Evolutionary conservation across 1,140 invertebrate species (phyloP), one percentile per base, ranked within the genome.

Genomic region (Phocides pigmalion): DNA sequence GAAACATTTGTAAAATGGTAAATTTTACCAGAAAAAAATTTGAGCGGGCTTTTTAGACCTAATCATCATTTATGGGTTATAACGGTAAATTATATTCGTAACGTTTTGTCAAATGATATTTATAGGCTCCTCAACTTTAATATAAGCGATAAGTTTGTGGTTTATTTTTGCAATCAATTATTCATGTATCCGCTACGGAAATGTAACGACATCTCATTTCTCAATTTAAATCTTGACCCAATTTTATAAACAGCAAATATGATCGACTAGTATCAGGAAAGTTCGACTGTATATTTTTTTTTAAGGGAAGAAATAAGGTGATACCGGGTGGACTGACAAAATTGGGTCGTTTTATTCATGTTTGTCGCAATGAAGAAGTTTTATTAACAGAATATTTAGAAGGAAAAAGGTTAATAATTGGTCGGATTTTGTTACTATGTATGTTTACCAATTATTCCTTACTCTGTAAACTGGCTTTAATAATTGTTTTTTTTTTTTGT

Each of bases 161-260:
- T 9, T 47, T 37, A 59, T 19, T 46, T 59, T 59, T 20, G 41
- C 28, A 49, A 61, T 61, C 25, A 37, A 49, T 47, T 61, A 61
- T 61, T 59, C 44, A 59, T 59, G 25, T 32, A 20, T 14, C n/a
- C 4, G 22, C 15, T 35, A 35, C 32, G 32, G 22, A 47, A 9
- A 11, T 17, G 12, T 14, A 2, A 4, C 37, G 4, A 12, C 14
- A 4, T 4, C 1, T 1, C 1, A 59, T 59, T 59, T 59, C 15
- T 59, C 42, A 47, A 14, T 12, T 11, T 11, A 32, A 32, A 32
- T 32, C 28, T 8, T n/a, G 28, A 32, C 28, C 9, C 28, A 32
- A 11, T n/a, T n/a, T 8, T 32, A 32, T 28, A 32, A 32, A 32
- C 1, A 32, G 28, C 28, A 32, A 32, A 11, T 11, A n/a, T n/a